Evolutionary conservation across 2,113 vertebrate genomes (phyloP).

Genomic region (Corythaixoides concolor): DNA sequence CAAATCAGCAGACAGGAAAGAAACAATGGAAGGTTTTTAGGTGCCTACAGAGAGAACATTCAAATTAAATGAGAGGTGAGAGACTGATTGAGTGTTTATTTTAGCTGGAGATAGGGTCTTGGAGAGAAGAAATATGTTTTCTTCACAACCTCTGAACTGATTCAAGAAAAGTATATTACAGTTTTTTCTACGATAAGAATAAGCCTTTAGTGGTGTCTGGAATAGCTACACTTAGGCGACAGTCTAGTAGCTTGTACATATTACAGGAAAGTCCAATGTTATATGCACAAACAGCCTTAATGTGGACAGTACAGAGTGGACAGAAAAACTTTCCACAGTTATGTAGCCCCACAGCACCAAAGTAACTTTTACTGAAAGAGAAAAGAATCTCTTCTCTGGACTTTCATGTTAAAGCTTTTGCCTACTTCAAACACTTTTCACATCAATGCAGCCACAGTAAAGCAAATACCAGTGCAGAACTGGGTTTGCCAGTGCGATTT

Average conservation of each 20-base stretch:
- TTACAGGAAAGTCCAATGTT: neutral
- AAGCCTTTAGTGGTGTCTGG: neutral
- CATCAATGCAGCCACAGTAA: neutral
- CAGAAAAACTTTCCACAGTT: neutral
- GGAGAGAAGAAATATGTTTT: neutral
- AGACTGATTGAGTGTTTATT: neutral
- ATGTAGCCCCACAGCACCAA: neutral
- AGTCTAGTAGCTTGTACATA: neutral
- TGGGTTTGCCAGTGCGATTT: neutral
- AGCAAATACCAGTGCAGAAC: neutral
- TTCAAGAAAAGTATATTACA: neutral
- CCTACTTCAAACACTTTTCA: neutral
- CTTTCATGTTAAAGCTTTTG: neutral
- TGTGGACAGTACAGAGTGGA: neutral
- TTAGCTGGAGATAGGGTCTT: neutral
- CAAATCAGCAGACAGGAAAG: neutral
- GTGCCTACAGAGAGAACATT: neutral
- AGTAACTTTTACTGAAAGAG: neutral
- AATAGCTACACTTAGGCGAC: neutral
- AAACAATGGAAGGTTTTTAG: rapidly evolving
- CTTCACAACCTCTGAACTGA: neutral
- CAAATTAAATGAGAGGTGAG: neutral
- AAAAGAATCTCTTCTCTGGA: neutral
- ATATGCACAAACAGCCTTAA: neutral
- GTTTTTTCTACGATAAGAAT: neutral